Evolutionary conservation across 2,113 vertebrate species (phyloP).

Genomic region (Seriola dumerili): DNA sequence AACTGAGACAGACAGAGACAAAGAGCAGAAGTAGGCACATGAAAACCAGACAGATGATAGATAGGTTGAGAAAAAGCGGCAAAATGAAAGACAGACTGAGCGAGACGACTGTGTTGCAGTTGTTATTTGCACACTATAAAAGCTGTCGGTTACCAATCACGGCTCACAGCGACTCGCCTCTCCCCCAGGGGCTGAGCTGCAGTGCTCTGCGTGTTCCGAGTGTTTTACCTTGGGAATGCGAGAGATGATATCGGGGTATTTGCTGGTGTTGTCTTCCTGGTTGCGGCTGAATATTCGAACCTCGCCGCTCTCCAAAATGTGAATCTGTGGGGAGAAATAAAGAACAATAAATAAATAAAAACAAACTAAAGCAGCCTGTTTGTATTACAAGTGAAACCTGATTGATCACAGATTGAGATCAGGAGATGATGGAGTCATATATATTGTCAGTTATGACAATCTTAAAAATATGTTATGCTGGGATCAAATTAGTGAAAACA

Average conservation of each 20-base stretch:
- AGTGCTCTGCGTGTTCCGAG: not conserved
- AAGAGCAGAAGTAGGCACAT: not conserved
- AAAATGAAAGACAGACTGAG: conserved; percentile 30
- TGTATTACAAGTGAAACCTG: not conserved
- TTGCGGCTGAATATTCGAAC: conserved; percentile 92
- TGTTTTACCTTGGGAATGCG: conserved; percentile 88
- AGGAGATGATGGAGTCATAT: not conserved
- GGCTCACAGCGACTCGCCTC: conserved; percentile 16
- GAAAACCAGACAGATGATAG: conserved; percentile 27
- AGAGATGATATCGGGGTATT: conserved; percentile 91
- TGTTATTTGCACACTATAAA: conserved; percentile 41
- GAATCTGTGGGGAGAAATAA: conserved; percentile 83
- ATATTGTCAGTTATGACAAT: not conserved
- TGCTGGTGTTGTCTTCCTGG: conserved; percentile 93
- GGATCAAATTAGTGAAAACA: no score
- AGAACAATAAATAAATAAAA: not conserved
- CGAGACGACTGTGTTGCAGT: conserved; percentile 38
- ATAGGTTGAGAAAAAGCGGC: not conserved
- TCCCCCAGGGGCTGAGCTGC: conserved; percentile 33
- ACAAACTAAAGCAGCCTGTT: not conserved
- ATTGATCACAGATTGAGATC: not conserved
- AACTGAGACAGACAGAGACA: not conserved
- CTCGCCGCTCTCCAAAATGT: conserved; percentile 89
- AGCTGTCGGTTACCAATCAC: conserved; percentile 49
- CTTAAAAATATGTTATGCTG: no score